Evolutionary conservation across 2,888 invertebrate species (phyloP).

Genomic region (Philereme vetulata): DNA sequence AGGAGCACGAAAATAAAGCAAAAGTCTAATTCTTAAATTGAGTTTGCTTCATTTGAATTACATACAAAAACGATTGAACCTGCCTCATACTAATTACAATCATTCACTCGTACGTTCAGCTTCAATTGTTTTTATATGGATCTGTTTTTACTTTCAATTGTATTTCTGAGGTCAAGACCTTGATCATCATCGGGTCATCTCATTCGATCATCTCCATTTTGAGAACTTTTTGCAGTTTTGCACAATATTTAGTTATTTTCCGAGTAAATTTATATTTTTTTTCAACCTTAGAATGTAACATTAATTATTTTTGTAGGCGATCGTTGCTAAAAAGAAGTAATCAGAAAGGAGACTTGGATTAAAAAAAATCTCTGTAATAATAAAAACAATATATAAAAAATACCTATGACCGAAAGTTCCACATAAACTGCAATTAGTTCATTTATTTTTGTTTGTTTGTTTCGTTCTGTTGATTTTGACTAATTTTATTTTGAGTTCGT

Average conservation of each 20-base stretch:
- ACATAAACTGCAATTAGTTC: conserved; percentile 52
- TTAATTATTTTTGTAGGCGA: too few species aligned
- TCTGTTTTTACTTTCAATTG: not conserved
- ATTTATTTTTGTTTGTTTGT: conserved; percentile 43
- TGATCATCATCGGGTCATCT: conserved; percentile 45
- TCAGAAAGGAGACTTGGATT: too few species aligned
- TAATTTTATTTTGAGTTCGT: conserved; percentile 52
- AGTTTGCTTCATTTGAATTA: conserved; percentile 9
- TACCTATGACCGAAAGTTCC: not conserved
- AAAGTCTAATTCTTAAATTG: too few species aligned
- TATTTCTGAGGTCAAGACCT: conserved; percentile 21
- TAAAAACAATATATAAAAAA: too few species aligned
- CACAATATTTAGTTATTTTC: too few species aligned
- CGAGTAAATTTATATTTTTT: too few species aligned
- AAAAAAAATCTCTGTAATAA: too few species aligned
- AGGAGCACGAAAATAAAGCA: too few species aligned
- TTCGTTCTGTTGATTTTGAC: conserved; percentile 49
- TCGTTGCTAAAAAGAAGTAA: too few species aligned
- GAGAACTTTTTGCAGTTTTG: conserved; percentile 48
- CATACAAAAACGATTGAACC: conserved; percentile 17
- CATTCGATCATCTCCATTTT: conserved; percentile 60
- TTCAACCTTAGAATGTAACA: too few species aligned
- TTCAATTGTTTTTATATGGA: conserved; percentile 17
- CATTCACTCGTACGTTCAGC: not conserved
- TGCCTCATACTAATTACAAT: not conserved